Base-by-base conservation (phyloP, 1,140 invertebrate species). In the Cataglyphis hispanica region DNA sequence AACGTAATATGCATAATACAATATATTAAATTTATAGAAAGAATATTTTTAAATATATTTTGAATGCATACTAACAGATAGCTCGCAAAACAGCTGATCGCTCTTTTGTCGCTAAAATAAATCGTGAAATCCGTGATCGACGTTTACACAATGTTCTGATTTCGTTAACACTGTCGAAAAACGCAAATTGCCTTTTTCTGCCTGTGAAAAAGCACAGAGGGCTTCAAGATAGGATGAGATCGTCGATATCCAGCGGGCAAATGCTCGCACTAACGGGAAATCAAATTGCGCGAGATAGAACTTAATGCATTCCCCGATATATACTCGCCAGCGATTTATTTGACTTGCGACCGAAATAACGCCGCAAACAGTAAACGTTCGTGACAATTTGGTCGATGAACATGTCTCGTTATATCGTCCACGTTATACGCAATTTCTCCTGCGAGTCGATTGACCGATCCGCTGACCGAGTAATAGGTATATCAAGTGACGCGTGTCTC, bases 301-400 rank as follows among this genome's bases (percentile, higher is more conserved):
- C 46, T 87, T 80, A 80, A 85, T 89, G 64, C 60, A 87, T 86
- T 86, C 22, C 66, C 87, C 86, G 61, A 89, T 89, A 31, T 89
- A 31, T 31, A 86, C 87, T 85, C 83, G 74, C 80, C 87, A 63
- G 67, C 67, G 74, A 34, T 46, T 74, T 64, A 81, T 78, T 58
- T 81, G 43, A 76, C 19, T 83, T 66, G 80, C 40, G 43, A 64
- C 69, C 69, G 37, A 75, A 80, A 86, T 77, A 88, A 78, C 70
- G 58, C 58, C 50, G 11, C 61, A 43, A 46, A 60, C 40, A 70
- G 56, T 77, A 84, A 80, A 89, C 63, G 76, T 85, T 56, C 34
- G 50, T 61, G 74, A 81, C 89, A 89, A 90, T 90, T 90, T 90
- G 74, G 61, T n/a, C 85, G 70, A 89, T 87, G 86, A 87, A 81